Evolutionary conservation across 2,888 invertebrate species (phyloP), one percentile per base, ranked within the genome.

Genomic region (Plusia festucae): DNA sequence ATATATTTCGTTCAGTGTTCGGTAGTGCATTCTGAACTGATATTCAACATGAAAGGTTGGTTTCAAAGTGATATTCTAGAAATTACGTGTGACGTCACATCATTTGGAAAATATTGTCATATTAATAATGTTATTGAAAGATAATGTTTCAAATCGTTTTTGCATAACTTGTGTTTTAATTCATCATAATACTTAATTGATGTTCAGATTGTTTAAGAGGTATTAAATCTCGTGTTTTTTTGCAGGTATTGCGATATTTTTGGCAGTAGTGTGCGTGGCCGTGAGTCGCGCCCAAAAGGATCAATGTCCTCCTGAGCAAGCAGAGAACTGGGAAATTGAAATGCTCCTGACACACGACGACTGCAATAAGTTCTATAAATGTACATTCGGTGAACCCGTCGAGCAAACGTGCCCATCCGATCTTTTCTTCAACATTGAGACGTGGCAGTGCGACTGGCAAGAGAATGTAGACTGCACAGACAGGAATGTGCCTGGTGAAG

Each of bases 361-460:
- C 59, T 97, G 97, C 82, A 91, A 96, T 64, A 96, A 95, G 82
- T 97, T 96, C 86, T 93, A 97, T 61, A 96, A 96, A 82, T 97
- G 97, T 82, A 96, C 96, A 88, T 96, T 96, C 71, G 97, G 96
- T 4, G 76, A 91, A 0, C 96, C 96, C 0, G 86, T 96, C 1
- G 96, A 96, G 76, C 95, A 96, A 81, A 82, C 84, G 0, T 97
- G 97, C 76, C 96, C 96, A 0, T 77, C 86, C 0, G 95, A 94
- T 15, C 90, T 97, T 0, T 90, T 95, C 53, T 97, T 97, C 87
- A 96, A 96, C 61, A 86, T 95, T 6, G 90, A 93, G 15, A 92
- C 85, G 15, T 85, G 85, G 84, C 93, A 95, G 75, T 97, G 97
- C 76, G 97, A 97, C 84, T 97, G 95, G 91, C 91, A 90, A 0